Conservation (phyloP, 2,113 vertebrate species). For the Probosciger aterrimus region DNA sequence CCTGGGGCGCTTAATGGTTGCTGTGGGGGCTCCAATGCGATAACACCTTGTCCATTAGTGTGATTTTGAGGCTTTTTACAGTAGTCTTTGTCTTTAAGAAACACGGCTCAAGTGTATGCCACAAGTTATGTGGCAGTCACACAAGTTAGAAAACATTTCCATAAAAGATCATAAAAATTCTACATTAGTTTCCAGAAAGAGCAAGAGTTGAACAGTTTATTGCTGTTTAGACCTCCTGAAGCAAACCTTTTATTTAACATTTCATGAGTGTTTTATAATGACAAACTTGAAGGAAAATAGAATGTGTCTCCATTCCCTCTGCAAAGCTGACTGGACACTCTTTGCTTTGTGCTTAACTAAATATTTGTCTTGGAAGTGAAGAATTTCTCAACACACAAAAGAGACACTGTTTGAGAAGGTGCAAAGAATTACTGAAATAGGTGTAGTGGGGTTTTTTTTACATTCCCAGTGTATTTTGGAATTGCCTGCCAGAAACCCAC, state of each 20-base stretch:
- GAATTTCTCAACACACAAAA: slow-evolving; percentile 62
- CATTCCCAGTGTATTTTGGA: background rate
- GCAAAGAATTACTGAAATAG: slow-evolving; percentile 49
- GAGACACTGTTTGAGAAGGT: slow-evolving; percentile 57
- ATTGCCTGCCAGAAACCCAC: slow-evolving; percentile 14
- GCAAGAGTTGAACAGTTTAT: background rate
- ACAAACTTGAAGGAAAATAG: slow-evolving; percentile 48
- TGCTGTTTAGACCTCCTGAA: slow-evolving; percentile 48
- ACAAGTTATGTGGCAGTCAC: slow-evolving; percentile 13
- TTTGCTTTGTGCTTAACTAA: slow-evolving; percentile 67
- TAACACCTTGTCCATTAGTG: background rate
- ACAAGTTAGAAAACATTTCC: slow-evolving; percentile 46
- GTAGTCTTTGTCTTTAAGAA: slow-evolving; percentile 8
- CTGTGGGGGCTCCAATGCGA: background rate
- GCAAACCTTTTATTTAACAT: slow-evolving; percentile 19
- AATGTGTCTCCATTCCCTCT: slow-evolving; percentile 3
- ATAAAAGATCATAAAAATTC: slow-evolving; percentile 55
- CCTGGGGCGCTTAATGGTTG: background rate
- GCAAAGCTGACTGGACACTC: slow-evolving; percentile 19
- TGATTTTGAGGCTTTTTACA: background rate
- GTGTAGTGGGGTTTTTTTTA: background rate
- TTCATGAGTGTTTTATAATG: slow-evolving; percentile 28
- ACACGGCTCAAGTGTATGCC: background rate
- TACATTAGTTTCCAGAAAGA: slow-evolving; percentile 38
- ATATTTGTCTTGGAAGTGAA: slow-evolving; percentile 70